Evolutionary conservation across 2,113 vertebrate genomes (phyloP).

Genomic region (Epinephelus fuscoguttatus): DNA sequence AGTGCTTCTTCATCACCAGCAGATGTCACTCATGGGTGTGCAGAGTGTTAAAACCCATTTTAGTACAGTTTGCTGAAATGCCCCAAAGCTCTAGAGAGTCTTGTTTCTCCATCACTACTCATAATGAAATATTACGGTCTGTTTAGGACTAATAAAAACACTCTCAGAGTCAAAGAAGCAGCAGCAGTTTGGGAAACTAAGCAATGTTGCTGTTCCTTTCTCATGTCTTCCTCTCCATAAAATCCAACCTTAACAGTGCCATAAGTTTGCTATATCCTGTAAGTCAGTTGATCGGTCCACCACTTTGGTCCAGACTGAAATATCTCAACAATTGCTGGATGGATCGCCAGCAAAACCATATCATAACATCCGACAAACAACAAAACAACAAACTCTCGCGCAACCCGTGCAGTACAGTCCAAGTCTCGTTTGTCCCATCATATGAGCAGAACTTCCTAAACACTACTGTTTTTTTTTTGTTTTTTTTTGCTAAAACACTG

Average conservation of each 20-base stretch:
- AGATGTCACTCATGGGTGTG: constrained; percentile 41
- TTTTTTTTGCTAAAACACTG: too few relatives aligned
- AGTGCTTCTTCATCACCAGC: constrained; percentile 34
- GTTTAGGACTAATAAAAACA: background rate
- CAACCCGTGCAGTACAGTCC: too few relatives aligned
- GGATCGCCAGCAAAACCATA: too few relatives aligned
- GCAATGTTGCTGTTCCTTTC: background rate
- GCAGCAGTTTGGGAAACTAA: background rate
- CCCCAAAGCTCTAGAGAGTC: background rate
- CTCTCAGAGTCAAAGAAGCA: background rate
- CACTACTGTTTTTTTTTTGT: too few relatives aligned
- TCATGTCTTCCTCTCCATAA: background rate
- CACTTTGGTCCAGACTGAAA: background rate
- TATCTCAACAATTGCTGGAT: background rate
- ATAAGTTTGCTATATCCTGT: background rate
- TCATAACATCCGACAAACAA: too few relatives aligned
- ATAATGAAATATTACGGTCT: background rate
- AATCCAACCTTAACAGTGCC: background rate
- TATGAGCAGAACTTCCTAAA: too few relatives aligned
- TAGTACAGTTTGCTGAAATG: background rate
- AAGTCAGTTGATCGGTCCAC: background rate
- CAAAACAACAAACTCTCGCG: too few relatives aligned
- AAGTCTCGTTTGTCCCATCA: too few relatives aligned
- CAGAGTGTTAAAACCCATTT: background rate
- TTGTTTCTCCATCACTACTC: background rate